Evolutionary conservation across 2,113 vertebrate species (phyloP).

Genomic region (Herpailurus yagouaroundi): DNA sequence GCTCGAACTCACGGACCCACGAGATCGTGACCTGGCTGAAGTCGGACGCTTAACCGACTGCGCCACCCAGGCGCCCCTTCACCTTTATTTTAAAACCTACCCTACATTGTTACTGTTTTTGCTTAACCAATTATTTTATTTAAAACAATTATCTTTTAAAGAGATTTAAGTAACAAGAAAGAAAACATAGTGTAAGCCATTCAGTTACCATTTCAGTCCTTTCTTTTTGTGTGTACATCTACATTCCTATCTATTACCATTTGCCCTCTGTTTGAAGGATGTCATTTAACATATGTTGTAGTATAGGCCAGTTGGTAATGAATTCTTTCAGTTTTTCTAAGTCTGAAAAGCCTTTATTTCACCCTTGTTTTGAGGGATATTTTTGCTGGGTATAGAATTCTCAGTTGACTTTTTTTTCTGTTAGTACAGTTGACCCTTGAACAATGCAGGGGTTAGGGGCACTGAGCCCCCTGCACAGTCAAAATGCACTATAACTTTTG

Average conservation of each 20-base stretch:
- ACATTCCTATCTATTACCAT: neutral
- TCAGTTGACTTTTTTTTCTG: neutral
- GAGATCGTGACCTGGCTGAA: no score
- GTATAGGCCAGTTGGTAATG: neutral
- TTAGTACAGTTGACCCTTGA: neutral
- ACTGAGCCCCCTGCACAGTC: neutral
- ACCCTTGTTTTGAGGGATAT: neutral
- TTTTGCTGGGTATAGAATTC: constrained; percentile 26
- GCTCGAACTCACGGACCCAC: no score
- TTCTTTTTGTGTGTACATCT: neutral
- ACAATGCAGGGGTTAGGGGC: neutral
- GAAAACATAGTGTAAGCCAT: neutral
- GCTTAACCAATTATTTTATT: neutral
- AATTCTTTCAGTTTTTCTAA: neutral
- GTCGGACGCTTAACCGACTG: no score
- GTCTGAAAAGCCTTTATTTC: neutral
- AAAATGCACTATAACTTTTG: neutral
- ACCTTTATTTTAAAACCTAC: neutral
- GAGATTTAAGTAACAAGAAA: neutral
- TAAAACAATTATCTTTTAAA: neutral
- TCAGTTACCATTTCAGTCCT: neutral
- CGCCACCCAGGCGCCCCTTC: no score
- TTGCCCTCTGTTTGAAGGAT: neutral
- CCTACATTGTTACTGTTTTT: neutral
- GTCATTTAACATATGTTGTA: neutral